Evolutionary conservation across 2,113 vertebrate genomes (phyloP).

Genomic region (Tragelaphus strepsiceros): DNA sequence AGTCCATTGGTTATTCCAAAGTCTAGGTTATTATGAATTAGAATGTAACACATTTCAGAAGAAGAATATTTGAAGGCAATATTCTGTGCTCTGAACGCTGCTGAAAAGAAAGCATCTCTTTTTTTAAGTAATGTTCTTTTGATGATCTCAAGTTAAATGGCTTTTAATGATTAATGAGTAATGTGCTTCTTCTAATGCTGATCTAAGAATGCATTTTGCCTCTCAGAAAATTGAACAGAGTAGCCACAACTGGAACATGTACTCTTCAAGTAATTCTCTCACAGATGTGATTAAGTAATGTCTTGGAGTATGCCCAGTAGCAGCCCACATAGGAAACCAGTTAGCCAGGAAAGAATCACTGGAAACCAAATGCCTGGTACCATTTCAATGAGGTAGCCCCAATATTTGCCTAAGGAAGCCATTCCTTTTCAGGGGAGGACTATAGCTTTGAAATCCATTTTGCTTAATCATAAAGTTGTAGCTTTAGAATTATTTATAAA

Average conservation of each 20-base stretch:
- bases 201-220: constrained; percentile 46
- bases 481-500: background rate
- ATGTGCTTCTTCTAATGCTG: constrained; percentile 38
- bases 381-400: background rate
- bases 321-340: constrained; percentile 44
- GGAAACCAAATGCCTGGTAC: background rate
- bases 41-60: background rate
- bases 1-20: background rate
- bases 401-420: background rate
- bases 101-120: background rate
- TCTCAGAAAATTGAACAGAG: constrained; percentile 4
- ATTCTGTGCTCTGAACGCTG: background rate
- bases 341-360: constrained; percentile 55
- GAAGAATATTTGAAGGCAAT: background rate
- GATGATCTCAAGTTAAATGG: background rate
- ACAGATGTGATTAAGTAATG: constrained; percentile 58
- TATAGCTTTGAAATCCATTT: background rate
- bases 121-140: background rate
- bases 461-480: background rate
- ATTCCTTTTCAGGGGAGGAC: background rate
- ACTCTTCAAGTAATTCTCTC: background rate
- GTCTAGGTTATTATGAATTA: background rate
- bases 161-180: constrained; percentile 39
- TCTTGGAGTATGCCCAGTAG: constrained; percentile 55
- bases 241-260: constrained; percentile 16